Evolutionary conservation across 1,140 invertebrate species (phyloP).

Genomic region (Araneus ventricosus): DNA sequence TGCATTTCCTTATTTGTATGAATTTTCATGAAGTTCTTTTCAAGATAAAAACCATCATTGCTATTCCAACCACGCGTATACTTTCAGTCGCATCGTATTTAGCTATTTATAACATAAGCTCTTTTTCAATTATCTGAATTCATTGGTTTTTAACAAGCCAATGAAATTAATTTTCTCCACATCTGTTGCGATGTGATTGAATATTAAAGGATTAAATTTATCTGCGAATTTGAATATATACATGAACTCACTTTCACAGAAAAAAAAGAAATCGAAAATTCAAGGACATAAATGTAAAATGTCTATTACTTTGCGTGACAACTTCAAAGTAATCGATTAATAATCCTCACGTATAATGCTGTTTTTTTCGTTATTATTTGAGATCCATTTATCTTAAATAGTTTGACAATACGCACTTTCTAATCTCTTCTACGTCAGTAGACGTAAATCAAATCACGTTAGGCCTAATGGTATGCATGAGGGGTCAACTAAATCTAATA

Average conservation of each 20-base stretch:
- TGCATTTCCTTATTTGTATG: too few species aligned
- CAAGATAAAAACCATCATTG: too few species aligned
- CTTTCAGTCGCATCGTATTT: too few species aligned
- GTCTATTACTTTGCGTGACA: neutral
- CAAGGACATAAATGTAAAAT: neutral
- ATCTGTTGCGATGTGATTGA: neutral
- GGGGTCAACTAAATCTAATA: too few species aligned
- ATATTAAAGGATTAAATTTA: neutral
- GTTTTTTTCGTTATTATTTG: neutral
- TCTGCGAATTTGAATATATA: neutral
- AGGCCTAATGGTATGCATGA: too few species aligned
- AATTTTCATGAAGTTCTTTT: too few species aligned
- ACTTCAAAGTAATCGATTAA: constrained; percentile 12
- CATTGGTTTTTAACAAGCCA: too few species aligned
- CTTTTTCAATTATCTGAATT: too few species aligned
- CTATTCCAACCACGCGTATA: too few species aligned
- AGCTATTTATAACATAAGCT: too few species aligned
- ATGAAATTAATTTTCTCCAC: neutral
- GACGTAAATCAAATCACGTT: neutral
- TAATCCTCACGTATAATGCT: neutral
- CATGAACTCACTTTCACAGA: neutral
- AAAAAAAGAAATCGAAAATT: neutral
- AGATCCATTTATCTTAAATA: neutral
- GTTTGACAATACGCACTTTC: neutral
- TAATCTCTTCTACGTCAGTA: neutral